A percentile compares a stretch with the other conserved stretches of the same genome.
Conservation (phyloP, 2,113 vertebrate species). For the Hydrolagus affinis region DNA sequence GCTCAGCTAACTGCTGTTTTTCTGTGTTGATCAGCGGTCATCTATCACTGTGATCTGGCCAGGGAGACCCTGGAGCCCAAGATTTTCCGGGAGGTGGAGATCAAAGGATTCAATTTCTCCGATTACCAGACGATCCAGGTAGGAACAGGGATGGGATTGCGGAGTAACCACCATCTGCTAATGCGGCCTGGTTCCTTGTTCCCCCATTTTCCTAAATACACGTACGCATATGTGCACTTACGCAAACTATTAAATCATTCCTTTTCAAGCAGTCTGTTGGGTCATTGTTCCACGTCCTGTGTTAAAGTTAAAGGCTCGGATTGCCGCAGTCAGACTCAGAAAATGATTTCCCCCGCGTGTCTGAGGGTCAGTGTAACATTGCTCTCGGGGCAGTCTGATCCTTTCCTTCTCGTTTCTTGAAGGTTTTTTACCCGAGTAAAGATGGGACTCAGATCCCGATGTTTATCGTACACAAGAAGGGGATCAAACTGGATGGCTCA, state of each 20-base stretch:
- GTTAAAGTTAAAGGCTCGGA: no score
- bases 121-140: conserved; percentile 60
- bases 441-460: conserved; percentile 62
- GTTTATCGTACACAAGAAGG: conserved; percentile 56
- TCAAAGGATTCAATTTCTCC: conserved; percentile 52
- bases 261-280: no score
- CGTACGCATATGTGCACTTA: no score
- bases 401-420: background rate
- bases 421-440: conserved; percentile 62
- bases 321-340: no score
- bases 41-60: conserved; percentile 59
- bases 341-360: no score
- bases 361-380: no score
- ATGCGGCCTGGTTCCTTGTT: no score
- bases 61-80: conserved; percentile 44
- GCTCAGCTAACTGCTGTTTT: background rate
- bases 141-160: background rate
- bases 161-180: no score
- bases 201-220: no score
- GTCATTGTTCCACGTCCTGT: no score
- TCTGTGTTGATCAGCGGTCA: conserved; percentile 48
- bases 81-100: conserved; percentile 56
- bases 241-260: no score
- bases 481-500: conserved; percentile 47
- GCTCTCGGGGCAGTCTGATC: no score